Evolutionary conservation across 2,797 vertebrate species (phyloP).

Genomic region (Meriones psammophilus): DNA sequence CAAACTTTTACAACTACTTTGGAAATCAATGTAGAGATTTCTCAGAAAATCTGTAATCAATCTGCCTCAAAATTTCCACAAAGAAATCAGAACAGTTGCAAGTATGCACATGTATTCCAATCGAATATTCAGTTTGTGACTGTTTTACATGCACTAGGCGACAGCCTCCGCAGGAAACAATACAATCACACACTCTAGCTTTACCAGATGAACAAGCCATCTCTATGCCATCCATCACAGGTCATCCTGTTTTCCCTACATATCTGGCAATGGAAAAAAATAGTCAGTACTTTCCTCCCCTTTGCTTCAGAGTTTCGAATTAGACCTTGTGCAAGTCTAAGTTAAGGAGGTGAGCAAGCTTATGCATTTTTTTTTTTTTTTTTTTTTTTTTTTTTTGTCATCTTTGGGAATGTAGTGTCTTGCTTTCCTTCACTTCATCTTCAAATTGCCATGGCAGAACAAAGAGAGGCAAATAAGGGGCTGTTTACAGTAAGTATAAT

Average conservation of each 20-base stretch:
- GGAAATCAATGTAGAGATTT: not conserved
- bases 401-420: not conserved
- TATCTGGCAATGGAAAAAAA: not conserved
- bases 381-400: not conserved
- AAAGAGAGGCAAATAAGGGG: not conserved
- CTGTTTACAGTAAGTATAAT: not conserved
- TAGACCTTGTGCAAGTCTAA: not conserved
- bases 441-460: not conserved
- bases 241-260: not conserved
- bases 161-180: not conserved
- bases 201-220: not conserved
- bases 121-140: not conserved
- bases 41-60: not conserved
- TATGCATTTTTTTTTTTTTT: not conserved
- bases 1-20: not conserved
- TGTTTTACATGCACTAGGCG: not conserved
- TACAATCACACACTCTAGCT: not conserved
- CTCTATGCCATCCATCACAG: not conserved
- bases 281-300: not conserved
- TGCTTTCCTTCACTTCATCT: not conserved
- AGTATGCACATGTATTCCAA: not conserved
- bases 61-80: not conserved
- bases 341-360: not conserved
- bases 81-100: no score
- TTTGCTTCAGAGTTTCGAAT: constrained; percentile 54